phyloP scores from a whole-genome alignment of 2,888 invertebrate species.

The Tromatobia lineatoria region DNA sequence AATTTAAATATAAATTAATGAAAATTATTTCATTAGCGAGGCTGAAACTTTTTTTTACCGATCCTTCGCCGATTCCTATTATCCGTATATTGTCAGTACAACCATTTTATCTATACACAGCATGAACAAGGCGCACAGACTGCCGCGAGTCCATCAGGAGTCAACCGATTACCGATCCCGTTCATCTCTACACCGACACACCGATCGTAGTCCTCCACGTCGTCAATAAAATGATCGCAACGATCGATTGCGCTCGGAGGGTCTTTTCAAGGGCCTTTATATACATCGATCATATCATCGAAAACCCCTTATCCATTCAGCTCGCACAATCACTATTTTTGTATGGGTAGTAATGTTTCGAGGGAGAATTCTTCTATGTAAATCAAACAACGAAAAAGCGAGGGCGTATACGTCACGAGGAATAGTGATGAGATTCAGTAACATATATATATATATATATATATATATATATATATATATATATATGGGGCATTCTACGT shows the following conservation, averaged over 20 bases:
- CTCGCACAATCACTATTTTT: slow-evolving; percentile 49
- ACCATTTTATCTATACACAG: slow-evolving; percentile 12
- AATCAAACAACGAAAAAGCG: neutral
- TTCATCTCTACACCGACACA: slow-evolving; percentile 46
- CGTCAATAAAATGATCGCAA: slow-evolving; percentile 61
- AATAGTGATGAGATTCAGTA: slow-evolving; percentile 30
- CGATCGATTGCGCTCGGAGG: slow-evolving; percentile 9
- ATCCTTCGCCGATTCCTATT: neutral
- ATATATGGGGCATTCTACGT: too few species aligned
- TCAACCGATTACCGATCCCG: slow-evolving; percentile 64
- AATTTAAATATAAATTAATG: neutral
- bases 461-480: too few species aligned
- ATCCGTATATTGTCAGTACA: neutral
- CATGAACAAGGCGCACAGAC: slow-evolving; percentile 55
- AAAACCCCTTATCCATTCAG: neutral
- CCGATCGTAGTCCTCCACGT: slow-evolving; percentile 32
- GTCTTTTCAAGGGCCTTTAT: slow-evolving; percentile 40
- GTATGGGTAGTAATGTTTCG: too few species aligned
- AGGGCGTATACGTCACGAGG: neutral
- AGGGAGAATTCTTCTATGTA: slow-evolving; percentile 7
- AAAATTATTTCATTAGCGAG: neutral
- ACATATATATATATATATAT: slow-evolving; percentile 15
- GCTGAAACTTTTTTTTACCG: neutral
- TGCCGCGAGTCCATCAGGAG: slow-evolving; percentile 51
- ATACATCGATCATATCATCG: slow-evolving; percentile 58